Conservation (phyloP, 2,113 vertebrate species). For the Macrotis lagotis region DNA sequence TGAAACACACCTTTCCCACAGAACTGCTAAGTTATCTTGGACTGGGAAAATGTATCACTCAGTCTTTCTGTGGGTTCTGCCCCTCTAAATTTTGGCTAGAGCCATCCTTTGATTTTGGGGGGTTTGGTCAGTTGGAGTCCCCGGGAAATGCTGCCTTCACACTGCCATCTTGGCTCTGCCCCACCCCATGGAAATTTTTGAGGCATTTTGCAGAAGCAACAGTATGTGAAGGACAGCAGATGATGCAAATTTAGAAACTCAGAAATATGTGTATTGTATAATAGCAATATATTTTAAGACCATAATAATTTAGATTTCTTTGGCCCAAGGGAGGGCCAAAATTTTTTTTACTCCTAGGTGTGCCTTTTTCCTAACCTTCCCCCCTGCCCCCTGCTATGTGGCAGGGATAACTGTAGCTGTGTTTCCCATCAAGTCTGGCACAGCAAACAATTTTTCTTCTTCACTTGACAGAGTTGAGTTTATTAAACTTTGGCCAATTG, state of each 20-base stretch:
- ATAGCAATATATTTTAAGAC: background rate
- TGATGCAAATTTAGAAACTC: background rate
- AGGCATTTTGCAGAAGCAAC: background rate
- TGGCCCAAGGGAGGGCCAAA: background rate
- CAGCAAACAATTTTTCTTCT: background rate
- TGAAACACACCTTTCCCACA: no score
- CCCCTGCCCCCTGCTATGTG: no score
- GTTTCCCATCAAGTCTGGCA: background rate
- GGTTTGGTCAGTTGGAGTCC: no score
- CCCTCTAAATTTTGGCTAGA: no score
- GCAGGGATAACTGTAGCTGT: background rate
- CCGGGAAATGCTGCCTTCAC: no score
- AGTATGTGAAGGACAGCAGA: background rate
- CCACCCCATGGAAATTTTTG: background rate
- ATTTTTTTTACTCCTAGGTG: background rate
- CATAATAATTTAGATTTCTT: background rate
- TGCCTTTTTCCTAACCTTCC: background rate
- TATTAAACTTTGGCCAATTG: background rate
- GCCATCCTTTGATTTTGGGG: no score
- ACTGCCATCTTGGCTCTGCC: no score
- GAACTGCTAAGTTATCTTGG: no score
- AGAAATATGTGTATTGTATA: background rate
- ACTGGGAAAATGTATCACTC: no score
- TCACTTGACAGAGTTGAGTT: background rate
- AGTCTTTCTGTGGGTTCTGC: no score